Evolutionary conservation across 35 echinoderm and acorn worm species (phyloP), one percentile per base, ranked within the genome.

Genomic region (Hemicentrotus pulcherrimus): DNA sequence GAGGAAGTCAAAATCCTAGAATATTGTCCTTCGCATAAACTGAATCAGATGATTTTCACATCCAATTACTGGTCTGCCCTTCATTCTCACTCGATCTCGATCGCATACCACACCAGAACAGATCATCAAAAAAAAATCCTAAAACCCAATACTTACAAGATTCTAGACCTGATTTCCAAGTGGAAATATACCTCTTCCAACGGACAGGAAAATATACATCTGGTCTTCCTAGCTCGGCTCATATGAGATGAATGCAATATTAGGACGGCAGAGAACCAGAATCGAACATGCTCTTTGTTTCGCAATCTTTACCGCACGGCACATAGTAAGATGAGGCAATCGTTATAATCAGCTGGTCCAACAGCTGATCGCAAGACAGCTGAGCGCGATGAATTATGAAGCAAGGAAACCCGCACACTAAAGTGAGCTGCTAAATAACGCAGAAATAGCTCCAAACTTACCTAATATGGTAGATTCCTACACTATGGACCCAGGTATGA

Each of bases 261-360:
- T 28, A 4, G 22, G 65, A 28, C 65, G 65, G 65, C 19, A 78
- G 65, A 78, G 18, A 15, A 78, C 19, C 65, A 28, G 24, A n/a
- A 78, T 28, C 24, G 65, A 78, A 78, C 65, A 55, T 45, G 46
- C 46, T 89, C 91, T 47, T 58, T 93, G 91, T 93, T 93, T 93
- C 91, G 91, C 91, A 58, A 93, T 93, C 91, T 93, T 93, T 47
- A 93, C 46, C 91, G 91, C 91, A 58, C 91, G 91, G 48, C 91
- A 93, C 91, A 50, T 58, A 30, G 9, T 91, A 14, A 55, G 46
- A 93, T 93, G 46, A 47, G 32, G 88, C 24, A 78, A 78, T 32
- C 85, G 24, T 11, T 41, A 41, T 9, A 91, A 91, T 93, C 91
- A 93, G 91, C 91, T 93, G 91, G 48, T 93, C 48, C 32, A 92